Percentiles rank a stretch among this genome's conserved stretches.
Evolutionary conservation across 1,140 invertebrate genomes (phyloP).

Genomic region (Anastrepha obliqua): DNA sequence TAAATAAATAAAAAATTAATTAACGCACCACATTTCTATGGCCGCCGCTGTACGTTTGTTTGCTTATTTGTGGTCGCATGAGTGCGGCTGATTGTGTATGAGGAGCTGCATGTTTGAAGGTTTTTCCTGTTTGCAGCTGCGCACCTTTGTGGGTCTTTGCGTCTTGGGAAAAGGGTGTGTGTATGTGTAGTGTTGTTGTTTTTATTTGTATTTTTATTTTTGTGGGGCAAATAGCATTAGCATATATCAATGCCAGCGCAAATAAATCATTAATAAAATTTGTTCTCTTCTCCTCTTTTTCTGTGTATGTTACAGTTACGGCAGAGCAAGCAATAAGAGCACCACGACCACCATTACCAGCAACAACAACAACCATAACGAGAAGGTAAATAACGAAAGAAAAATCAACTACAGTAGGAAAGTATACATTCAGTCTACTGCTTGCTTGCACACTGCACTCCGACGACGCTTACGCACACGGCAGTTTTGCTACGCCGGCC

Average conservation of each 20-base stretch:
- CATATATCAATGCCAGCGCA: conserved; percentile 74
- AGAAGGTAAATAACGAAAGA: neutral
- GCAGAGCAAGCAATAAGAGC: conserved; percentile 31
- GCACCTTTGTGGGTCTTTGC: conserved; percentile 13
- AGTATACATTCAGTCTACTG: neutral
- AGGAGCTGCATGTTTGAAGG: neutral
- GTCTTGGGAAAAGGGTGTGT: neutral
- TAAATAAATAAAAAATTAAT: too few species aligned
- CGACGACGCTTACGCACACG: neutral
- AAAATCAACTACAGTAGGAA: neutral
- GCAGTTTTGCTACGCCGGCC: neutral
- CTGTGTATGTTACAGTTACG: conserved; percentile 68
- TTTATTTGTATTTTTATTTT: conserved; percentile 12
- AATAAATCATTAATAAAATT: conserved; percentile 74
- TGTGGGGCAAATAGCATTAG: conserved; percentile 67
- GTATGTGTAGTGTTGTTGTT: neutral
- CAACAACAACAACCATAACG: neutral
- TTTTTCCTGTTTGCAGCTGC: conserved; percentile 33
- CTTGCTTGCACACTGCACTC: neutral
- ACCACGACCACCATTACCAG: neutral
- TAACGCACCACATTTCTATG: neutral
- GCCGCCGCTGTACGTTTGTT: neutral
- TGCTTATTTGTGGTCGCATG: neutral
- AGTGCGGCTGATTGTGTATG: neutral
- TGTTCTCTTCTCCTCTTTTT: conserved; percentile 54